Percentiles rank a stretch among this genome's conserved stretches.
Evolutionary conservation across 1,140 invertebrate genomes (phyloP).

Genomic region (Meloidogyne exigua): DNA sequence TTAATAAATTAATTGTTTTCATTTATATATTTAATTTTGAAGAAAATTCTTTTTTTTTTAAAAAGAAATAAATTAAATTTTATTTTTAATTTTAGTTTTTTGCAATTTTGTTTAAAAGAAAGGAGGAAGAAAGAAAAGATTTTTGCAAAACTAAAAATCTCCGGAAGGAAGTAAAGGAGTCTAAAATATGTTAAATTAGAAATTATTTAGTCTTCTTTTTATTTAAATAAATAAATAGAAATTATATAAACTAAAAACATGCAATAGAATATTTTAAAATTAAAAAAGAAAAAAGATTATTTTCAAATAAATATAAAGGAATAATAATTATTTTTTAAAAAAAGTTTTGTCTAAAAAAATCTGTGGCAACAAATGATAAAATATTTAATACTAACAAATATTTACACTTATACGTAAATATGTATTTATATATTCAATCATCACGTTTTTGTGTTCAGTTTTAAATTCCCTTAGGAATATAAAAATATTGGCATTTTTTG

Average conservation of each 20-base stretch:
- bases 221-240: not conserved
- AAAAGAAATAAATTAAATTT: too few species aligned
- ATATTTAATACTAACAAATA: not conserved
- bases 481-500: too few species aligned
- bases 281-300: too few species aligned
- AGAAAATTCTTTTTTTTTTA: not conserved
- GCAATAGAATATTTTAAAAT: too few species aligned
- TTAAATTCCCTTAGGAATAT: not conserved
- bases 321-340: too few species aligned
- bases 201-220: not conserved
- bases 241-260: not conserved
- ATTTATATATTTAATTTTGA: constrained; percentile 3
- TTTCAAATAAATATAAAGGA: too few species aligned
- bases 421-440: constrained; percentile 7
- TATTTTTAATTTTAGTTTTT: not conserved
- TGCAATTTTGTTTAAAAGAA: not conserved
- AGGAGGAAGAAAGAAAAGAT: not conserved
- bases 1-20: not conserved
- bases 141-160: not conserved
- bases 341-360: not conserved
- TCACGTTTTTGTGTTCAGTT: not conserved
- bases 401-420: not conserved
- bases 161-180: not conserved
- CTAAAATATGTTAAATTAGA: not conserved
- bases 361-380: constrained; percentile 5